Base-by-base conservation (phyloP, 1,140 invertebrate genomes). In the Pseudomyrmex pallidus region DNA sequence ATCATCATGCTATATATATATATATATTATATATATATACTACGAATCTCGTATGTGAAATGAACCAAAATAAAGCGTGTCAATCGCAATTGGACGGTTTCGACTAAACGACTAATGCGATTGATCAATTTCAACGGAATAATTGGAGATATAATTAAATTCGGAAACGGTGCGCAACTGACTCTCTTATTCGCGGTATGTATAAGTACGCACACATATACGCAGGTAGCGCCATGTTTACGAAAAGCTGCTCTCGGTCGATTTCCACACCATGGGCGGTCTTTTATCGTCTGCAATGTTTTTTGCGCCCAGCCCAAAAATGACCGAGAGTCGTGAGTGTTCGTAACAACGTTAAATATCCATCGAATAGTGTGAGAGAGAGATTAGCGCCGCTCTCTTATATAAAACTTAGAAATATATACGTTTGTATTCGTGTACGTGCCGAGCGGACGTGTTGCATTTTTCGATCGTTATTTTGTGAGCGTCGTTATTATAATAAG, bases 201-300 rank as follows among this genome's bases (percentile, higher is more conserved):
- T 35, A 35, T 35, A 35, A 35, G 3, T 35, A 35, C 35, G 35
- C 35, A 35, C 35, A 7, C 35, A 35, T 7, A 25, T 25, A 35
- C 35, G 5, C 35, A 7, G 35, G 0, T 35, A 35, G 35, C 35
- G 35, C 35, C 5, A 35, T 35, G 35, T 35, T 35, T 35, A 35
- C 35, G 35, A 35, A 35, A 35, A 35, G 46, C 46, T 46, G 25
- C 73, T 17, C 13, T 25, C 12, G 54, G 70, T 61, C 35, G 67
- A 66, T 50, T 83, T 59, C 76, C 85, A 90, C 35, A 35, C 35
- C 52, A 90, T 90, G 90, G 90, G 88, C 90, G 90, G 89, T 56
- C 90, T 91, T 85, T 80, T 77, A 87, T 90, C 88, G 90, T 90
- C 90, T 90, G 89, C 88, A 84, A 86, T 89, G 80, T 90, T 83